Evolutionary conservation across 2,888 invertebrate species (phyloP), one percentile per base, ranked within the genome.

Genomic region (Hirtodrosophila trivittata): DNA sequence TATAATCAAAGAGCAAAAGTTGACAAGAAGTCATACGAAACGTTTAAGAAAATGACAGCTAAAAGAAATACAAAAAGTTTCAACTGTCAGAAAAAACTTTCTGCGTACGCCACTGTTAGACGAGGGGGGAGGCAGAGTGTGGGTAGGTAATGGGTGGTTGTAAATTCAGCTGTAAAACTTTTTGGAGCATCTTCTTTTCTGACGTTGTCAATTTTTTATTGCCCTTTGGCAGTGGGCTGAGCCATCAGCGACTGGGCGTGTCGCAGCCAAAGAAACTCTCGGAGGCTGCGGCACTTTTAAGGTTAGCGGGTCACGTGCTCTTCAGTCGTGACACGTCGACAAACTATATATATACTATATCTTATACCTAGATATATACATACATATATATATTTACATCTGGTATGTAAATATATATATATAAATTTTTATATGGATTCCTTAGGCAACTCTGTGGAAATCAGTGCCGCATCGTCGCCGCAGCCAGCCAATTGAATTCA

Each of bases 241-340:
- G 18, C 2, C 18, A 21, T 21, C 18, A 21, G 43, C 2, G 28
- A 9, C 28, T 28, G 30, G 58, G 32, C 46, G 51, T 18, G 50
- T 1, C 14, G 39, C 25, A 21, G 32, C 1, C 3, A 16, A 21
- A 16, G 16, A 12, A 21, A 7, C 13, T 9, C 37, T 6, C 13
- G 25, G 35, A 18, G 56, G 14, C 35, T 9, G 43, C 33, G 38
- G 30, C 35, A 37, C 55, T 63, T 82, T 80, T 83, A 80, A 63
- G 86, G 86, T 86, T 80, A 83, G 70, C 86, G 62, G 80, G 80
- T 86, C 80, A 80, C 86, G 83, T 86, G 86, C 83, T 58, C 55
- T 69, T 56, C 66, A 70, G 54, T 26, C 62, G 41, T 72, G 55
- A 62, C 60, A 60, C 43, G 59, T 13, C 18, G 18, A 38, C 16